A percentile compares a stretch with the other conserved stretches of the same genome.
Conservation (phyloP, 2,113 vertebrate genomes). For the Ceyx melanurus region DNA sequence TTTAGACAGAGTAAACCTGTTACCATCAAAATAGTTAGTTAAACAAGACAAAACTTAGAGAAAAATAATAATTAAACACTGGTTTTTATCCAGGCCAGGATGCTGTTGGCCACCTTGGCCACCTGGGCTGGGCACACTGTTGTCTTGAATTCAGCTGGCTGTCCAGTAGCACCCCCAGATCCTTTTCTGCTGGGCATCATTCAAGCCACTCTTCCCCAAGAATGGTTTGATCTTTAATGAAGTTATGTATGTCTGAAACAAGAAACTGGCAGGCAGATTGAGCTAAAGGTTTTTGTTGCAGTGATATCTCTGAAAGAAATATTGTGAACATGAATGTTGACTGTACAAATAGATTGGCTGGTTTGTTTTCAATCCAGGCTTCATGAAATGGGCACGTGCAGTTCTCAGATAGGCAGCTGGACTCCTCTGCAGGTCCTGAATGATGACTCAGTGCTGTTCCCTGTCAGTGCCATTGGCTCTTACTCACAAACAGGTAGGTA, state of each 20-base stretch:
- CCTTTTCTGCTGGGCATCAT: too few relatives aligned
- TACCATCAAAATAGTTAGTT: not conserved
- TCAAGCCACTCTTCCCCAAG: too few relatives aligned
- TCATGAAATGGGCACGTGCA: slow-evolving; percentile 76
- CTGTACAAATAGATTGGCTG: not conserved
- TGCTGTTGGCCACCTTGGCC: too few relatives aligned
- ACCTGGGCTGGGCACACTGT: too few relatives aligned
- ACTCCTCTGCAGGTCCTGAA: slow-evolving; percentile 85
- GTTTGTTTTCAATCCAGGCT: slow-evolving; percentile 70
- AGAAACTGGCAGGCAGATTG: not conserved
- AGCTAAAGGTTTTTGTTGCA: not conserved
- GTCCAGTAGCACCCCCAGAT: too few relatives aligned
- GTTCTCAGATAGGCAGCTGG: slow-evolving; percentile 85
- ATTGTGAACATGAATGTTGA: not conserved
- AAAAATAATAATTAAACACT: not conserved
- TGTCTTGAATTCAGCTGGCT: too few relatives aligned
- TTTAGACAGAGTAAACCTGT: not conserved
- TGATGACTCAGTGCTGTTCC: slow-evolving; percentile 87
- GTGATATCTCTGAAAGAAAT: not conserved
- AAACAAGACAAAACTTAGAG: not conserved
- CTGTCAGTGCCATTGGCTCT: slow-evolving; percentile 77
- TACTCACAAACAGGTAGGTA: slow-evolving; percentile 82
- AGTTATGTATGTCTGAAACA: not conserved
- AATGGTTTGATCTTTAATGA: not conserved
- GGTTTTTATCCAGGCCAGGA: too few relatives aligned